phyloP scores from a whole-genome alignment of 2,113 vertebrate species.

The Epinephelus fuscoguttatus region DNA sequence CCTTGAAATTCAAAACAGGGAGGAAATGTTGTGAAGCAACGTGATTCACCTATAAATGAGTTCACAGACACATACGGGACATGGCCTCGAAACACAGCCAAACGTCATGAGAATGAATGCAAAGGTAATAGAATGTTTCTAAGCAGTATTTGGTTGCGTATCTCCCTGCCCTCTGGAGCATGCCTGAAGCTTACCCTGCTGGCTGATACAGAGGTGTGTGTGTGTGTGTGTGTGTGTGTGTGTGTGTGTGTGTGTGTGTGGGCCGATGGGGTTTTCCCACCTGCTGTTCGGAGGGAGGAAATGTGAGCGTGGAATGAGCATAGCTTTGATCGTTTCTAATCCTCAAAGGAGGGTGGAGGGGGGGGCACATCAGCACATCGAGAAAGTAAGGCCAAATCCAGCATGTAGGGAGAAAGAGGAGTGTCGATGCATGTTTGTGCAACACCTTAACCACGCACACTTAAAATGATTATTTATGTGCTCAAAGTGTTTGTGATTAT shows the following conservation, averaged over 20 bases:
- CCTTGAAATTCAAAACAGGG: not conserved
- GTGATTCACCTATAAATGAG: conserved; percentile 2
- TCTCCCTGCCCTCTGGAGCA: conserved; percentile 11
- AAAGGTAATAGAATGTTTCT: conserved; percentile 22
- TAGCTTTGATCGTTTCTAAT: conserved; percentile 77
- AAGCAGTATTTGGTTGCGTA: not conserved
- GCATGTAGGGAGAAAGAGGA: conserved; percentile 15
- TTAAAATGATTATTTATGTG: conserved; percentile 13
- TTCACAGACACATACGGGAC: not conserved
- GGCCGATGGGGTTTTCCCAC: conserved; percentile 62
- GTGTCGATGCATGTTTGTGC: conserved; percentile 24
- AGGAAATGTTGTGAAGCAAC: not conserved
- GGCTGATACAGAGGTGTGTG: conserved; percentile 39
- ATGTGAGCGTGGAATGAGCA: conserved; percentile 67
- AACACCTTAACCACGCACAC: conserved; percentile 2
- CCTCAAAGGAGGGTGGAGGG: conserved; percentile 55
- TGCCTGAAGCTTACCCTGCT: conserved; percentile 38
- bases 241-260: conserved; percentile 40
- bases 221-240: not conserved
- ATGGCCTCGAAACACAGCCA: conserved; percentile 8
- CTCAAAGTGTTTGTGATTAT: not conserved
- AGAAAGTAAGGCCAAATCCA: conserved; percentile 28
- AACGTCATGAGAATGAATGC: not conserved
- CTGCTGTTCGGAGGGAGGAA: conserved; percentile 54
- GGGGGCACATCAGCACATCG: conserved; percentile 25